Base-by-base conservation (phyloP, 2,113 vertebrate genomes). In the human (Homo sapiens) region DNA sequence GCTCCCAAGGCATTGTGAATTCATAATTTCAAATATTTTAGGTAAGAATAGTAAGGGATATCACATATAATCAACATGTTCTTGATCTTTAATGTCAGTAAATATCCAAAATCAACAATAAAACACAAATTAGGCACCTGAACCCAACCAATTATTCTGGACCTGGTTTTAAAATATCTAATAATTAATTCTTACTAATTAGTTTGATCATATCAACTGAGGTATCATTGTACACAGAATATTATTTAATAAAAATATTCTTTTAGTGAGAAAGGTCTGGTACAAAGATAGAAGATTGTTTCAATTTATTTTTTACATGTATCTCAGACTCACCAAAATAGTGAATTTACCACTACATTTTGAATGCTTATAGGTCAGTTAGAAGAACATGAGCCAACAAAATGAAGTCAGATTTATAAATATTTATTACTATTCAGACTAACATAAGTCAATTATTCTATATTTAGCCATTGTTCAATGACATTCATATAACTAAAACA, bases 381-480 rank as follows among this genome's bases (percentile, higher is more conserved):
- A 76, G 50, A 90, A 93, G 61, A 73, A 79, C 23, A 78, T 17
- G 17, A 96, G 6, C 3, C 48, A 80, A 48, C 22, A 43, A 18
- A 85, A 88, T 59, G 40, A 96, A 96, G 82, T 92, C 55, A 57
- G 13, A 66, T 87, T 89, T 91, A 86, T 95, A 93, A 95, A 95
- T 94, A 87, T 92, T 64, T 89, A 75, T 72, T 94, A 43, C 12
- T 50, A 48, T 92, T 95, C 32, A 68, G 25, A 89, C 32, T 76
- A 94, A 87, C 30, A 22, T 64, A 89, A 95, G 73, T 59, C 2
- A 90, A 12, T 27, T 76, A 57, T 76, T 91, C 22, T 89, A 35
- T 93, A 73, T 93, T 88, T 89, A 88, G 35, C 6, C 50, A 30
- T 68, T 93, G 84, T 78, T 82, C 48, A 45, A 17, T 90, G 43